Conservation (phyloP, 64 coral and sea anemone species). For the Cladopsammia gracilis region DNA sequence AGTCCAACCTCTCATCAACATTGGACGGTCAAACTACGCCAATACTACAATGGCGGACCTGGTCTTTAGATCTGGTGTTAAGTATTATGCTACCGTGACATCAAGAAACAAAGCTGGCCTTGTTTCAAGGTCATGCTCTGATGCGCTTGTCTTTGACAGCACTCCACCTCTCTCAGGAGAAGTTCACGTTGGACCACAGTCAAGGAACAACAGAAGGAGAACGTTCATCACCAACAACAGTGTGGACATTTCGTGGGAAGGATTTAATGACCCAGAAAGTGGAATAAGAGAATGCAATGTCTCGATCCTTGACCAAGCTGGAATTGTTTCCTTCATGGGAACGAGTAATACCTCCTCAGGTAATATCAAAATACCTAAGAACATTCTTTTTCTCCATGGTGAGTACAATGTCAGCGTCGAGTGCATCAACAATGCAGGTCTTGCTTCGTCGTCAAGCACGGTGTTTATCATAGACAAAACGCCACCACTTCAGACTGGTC, state of each 20-base stretch:
- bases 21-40: slow-evolving; percentile 63
- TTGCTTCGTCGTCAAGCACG: slow-evolving; percentile 29
- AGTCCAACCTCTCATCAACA: slow-evolving; percentile 81
- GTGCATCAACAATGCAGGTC: slow-evolving; percentile 70
- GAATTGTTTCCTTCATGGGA: background rate
- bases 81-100: slow-evolving; percentile 77
- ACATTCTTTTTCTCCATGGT: slow-evolving; percentile 19
- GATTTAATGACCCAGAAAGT: slow-evolving; percentile 70
- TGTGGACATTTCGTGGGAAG: background rate
- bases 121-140: slow-evolving; percentile 63
- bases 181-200: slow-evolving; percentile 16
- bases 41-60: slow-evolving; percentile 71
- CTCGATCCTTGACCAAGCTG: background rate
- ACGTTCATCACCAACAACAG: background rate
- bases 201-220: slow-evolving; percentile 36
- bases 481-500: slow-evolving; percentile 39
- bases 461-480: slow-evolving; percentile 70
- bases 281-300: slow-evolving; percentile 25
- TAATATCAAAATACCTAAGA: background rate
- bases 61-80: slow-evolving; percentile 47
- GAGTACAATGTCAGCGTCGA: slow-evolving; percentile 62
- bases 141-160: slow-evolving; percentile 68
- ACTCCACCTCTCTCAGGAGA: slow-evolving; percentile 47
- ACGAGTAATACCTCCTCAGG: background rate
- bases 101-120: slow-evolving; percentile 68